Conservation (phyloP, 1,140 invertebrate genomes). For the Hermatobates lingyangjiaoensis region DNA sequence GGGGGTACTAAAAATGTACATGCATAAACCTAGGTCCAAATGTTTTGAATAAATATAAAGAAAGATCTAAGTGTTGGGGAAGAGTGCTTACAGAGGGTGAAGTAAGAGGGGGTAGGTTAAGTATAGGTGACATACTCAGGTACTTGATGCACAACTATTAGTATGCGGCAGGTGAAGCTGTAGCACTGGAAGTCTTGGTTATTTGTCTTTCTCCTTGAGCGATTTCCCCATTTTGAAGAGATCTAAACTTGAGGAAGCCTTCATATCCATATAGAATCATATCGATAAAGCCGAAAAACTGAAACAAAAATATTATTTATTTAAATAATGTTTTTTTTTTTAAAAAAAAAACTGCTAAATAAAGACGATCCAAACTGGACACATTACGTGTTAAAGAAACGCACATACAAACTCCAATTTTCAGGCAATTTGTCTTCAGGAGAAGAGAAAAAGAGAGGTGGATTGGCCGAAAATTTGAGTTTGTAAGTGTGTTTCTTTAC, state of each 20-base stretch:
- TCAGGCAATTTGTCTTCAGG: too few species aligned
- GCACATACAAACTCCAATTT: slow-evolving; percentile 3
- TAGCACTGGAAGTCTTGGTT: slow-evolving; percentile 13
- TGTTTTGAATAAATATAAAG: too few species aligned
- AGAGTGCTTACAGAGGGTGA: too few species aligned
- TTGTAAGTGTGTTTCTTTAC: too few species aligned
- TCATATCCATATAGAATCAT: slow-evolving; percentile 60
- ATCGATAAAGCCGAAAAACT: slow-evolving; percentile 64
- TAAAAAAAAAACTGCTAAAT: neutral
- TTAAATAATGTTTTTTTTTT: slow-evolving; percentile 6
- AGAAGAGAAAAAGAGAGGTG: too few species aligned
- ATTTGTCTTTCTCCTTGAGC: slow-evolving; percentile 17
- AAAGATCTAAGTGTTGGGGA: too few species aligned
- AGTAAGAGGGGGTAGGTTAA: too few species aligned
- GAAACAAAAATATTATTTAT: slow-evolving; percentile 22
- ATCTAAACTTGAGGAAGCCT: slow-evolving; percentile 51
- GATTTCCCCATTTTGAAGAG: slow-evolving; percentile 17
- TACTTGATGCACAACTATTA: slow-evolving; percentile 2
- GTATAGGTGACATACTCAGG: neutral
- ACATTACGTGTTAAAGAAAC: neutral
- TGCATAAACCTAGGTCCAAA: too few species aligned
- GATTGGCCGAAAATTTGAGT: too few species aligned
- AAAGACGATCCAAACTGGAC: too few species aligned
- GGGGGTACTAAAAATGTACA: too few species aligned
- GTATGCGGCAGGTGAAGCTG: slow-evolving; percentile 10